Base-by-base conservation (phyloP, 64 coral and sea anemone genomes). In the Catalaphyllia jardinei region DNA sequence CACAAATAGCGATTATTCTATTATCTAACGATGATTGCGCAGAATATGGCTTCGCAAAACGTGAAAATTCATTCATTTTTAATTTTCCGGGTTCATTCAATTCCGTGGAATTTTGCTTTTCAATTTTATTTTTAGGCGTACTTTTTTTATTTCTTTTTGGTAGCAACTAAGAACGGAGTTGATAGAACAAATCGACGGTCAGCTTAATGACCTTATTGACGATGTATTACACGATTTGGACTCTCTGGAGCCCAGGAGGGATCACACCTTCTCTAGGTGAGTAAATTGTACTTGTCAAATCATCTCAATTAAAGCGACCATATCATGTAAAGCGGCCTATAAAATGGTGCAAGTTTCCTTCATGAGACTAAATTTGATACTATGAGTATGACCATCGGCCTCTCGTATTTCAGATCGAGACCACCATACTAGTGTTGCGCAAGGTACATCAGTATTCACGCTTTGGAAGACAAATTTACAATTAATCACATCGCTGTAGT, bases 131-230 rank as follows among this genome's bases (percentile, higher is more conserved):
- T 8, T n/a, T 50, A 19, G 22, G 9, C 3, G 59, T 55, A 11
- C 55, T 71, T 71, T 16, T 13, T 15, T 50, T 46, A 46, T 67
- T 67, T 67, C 52, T 84, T 57, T 55, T 31, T 54, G 89, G 77
- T 51, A 96, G 95, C 88, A 96, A 90, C 85, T 92, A 74, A 92
- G 89, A 89, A 60, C 91, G 22, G 95, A 89, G 30, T 54, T 96
- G 10, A 31, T 96, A 14, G 95, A 96, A 83, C 95, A 96, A 38
- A 90, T 96, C 33, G 95, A 96, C 19, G 92, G 95, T 2, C 95
- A 96, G 8, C 59, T 96, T n/a, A 90, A 87, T 59, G 95, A 87
- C 10, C 52, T 96, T 60, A 61, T 96, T 19, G 95, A 96, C n/a
- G 95, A 93, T 77, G 95, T 93, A 28, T 80, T 96, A 24, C 84